Base-by-base conservation (phyloP, 2,888 invertebrate genomes). In the Micoletzkya japonica region DNA sequence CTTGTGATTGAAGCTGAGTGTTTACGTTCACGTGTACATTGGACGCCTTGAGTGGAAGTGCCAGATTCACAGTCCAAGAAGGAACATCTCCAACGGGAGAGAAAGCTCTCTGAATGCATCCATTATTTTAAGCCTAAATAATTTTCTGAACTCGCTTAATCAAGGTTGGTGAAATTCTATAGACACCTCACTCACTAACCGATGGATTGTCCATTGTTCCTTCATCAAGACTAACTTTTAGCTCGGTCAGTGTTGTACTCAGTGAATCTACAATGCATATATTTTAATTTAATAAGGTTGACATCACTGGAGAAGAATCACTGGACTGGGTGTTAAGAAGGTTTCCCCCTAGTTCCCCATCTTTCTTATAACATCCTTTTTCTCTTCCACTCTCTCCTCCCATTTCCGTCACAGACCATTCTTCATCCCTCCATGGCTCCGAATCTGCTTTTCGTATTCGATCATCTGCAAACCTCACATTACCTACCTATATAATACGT, bases 181-280 rank as follows among this genome's bases (percentile, higher is more conserved):
- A n/a, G n/a, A n/a, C n/a, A n/a, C n/a, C n/a, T n/a, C n/a, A n/a
- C n/a, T n/a, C n/a, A 32, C 37, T 37, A 4, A 66, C 64, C 26
- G 64, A 54, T 26, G 54, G 54, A 54, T 66, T 66, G 20, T 66
- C 64, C 24, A 66, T 20, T n/a, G 24, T 54, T n/a, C 64, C 54
- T 1, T 10, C 37, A 20, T 66, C 54, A 4, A 66, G 6, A 0
- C 36, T 32, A 32, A 44, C 64, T 1, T 20, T 54, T 0, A 66
- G 34, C 30, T 66, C 64, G 10, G 10, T n/a, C n/a, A n/a, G n/a
- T n/a, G n/a, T n/a, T n/a, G n/a, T n/a, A n/a, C n/a, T 49, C 10
- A 49, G 4, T 14, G 34, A 32, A 10, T 44, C 20, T 20, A 44
- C 44, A 44, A 14, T 44, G 10, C 44, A 10, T 44, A 44, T 44